Conservation (phyloP, 1,140 invertebrate genomes). For the Semibalanus balanoides region DNA sequence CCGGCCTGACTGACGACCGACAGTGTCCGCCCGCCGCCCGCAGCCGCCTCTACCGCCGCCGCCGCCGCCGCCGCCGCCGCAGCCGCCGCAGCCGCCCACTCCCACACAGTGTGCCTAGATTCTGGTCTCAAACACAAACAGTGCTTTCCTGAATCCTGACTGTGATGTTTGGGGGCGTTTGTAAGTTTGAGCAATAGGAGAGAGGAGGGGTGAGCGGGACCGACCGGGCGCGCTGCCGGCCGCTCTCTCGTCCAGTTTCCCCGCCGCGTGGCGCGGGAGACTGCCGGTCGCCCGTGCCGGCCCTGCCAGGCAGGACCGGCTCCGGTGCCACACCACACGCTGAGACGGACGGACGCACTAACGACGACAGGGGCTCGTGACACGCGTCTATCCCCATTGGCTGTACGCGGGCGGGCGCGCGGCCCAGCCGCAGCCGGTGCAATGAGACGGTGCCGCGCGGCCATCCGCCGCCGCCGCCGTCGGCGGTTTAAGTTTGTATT, state of each 20-base stretch:
- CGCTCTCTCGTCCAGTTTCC: neutral
- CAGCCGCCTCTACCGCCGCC: no score
- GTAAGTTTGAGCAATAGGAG: neutral
- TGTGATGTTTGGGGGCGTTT: slow-evolving; percentile 1
- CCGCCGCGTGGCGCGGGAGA: no score
- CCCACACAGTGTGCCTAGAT: neutral
- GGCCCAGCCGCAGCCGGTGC: no score
- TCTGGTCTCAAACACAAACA: slow-evolving; percentile 3
- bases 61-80: neutral
- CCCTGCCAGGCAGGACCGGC: neutral
- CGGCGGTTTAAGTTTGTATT: neutral
- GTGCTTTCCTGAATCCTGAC: neutral
- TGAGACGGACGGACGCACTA: no score
- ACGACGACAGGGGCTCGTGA: no score
- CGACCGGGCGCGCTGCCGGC: neutral
- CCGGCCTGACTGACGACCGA: neutral
- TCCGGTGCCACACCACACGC: no score
- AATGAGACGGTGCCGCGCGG: no score
- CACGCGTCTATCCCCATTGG: neutral
- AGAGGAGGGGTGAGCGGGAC: no score
- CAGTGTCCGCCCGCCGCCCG: neutral
- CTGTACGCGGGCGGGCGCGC: no score
- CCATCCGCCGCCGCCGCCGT: no score
- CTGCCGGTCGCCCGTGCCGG: no score
- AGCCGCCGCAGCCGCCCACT: neutral